Evolutionary conservation across 2,888 invertebrate species (phyloP).

Genomic region (Eurytoma californica): DNA sequence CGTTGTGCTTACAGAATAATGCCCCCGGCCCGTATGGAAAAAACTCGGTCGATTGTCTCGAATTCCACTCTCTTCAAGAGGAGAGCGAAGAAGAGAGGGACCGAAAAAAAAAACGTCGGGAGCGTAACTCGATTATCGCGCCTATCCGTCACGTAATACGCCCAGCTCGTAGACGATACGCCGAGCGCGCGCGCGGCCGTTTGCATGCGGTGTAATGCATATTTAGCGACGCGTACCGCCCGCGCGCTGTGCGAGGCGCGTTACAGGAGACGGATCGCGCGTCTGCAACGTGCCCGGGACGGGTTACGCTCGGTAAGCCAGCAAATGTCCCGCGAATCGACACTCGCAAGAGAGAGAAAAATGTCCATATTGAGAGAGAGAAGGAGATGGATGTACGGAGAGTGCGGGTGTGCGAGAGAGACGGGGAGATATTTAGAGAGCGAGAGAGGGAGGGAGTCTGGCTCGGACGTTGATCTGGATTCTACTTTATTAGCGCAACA

Average conservation of each 20-base stretch:
- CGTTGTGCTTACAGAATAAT: too few relatives aligned
- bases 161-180: background rate
- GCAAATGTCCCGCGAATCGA: constrained; percentile 50
- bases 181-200: background rate
- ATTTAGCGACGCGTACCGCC: background rate
- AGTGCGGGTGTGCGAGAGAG: background rate
- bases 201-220: constrained; percentile 19
- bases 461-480: constrained; percentile 46
- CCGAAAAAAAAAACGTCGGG: too few relatives aligned
- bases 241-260: background rate
- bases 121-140: too few relatives aligned
- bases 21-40: too few relatives aligned
- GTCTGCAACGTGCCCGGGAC: background rate
- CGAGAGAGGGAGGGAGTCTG: too few relatives aligned
- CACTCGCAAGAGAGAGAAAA: background rate
- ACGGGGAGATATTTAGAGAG: background rate
- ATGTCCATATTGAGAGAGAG: too few relatives aligned
- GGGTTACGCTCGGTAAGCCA: constrained; percentile 43
- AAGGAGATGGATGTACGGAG: too few relatives aligned
- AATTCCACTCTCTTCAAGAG: too few relatives aligned
- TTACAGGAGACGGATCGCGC: constrained; percentile 26
- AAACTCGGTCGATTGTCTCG: too few relatives aligned
- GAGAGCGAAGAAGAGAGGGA: too few relatives aligned
- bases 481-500: constrained; percentile 48
- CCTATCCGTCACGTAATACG: too few relatives aligned